These are phyloP conservation scores for Glyphotaelius pellucidus DNA, from an alignment of 2,888 invertebrate genomes.

Conservation along the genomic window DNA sequence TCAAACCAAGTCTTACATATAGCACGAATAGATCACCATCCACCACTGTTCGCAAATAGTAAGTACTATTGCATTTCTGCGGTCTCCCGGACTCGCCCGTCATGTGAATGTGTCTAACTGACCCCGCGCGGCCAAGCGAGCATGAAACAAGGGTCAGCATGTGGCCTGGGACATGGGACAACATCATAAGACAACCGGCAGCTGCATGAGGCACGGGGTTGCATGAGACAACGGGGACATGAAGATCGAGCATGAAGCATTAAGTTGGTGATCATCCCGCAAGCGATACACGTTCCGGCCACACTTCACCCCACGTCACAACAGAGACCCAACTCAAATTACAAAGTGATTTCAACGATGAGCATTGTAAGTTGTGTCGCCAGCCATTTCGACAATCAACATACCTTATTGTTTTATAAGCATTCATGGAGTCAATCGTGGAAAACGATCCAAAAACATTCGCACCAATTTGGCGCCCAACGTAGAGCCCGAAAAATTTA, in stretches of 20 bases:
- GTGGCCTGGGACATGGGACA: slow-evolving; percentile 10
- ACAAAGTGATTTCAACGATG: slow-evolving; percentile 13
- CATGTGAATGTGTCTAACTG: background rate
- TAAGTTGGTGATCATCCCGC: background rate
- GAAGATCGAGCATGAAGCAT: background rate
- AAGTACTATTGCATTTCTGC: background rate
- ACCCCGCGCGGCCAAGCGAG: background rate
- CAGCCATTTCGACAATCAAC: slow-evolving; percentile 8
- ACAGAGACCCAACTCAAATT: slow-evolving; percentile 40
- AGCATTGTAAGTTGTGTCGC: background rate
- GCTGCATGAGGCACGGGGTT: slow-evolving; percentile 2
- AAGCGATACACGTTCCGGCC: slow-evolving; percentile 16
- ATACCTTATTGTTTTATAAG: too few species aligned
- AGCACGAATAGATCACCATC: background rate
- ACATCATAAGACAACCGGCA: background rate
- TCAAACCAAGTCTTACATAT: too few species aligned
- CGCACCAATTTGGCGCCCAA: too few species aligned
- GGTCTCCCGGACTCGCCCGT: background rate
- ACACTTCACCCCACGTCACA: slow-evolving; percentile 37
- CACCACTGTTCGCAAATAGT: background rate
- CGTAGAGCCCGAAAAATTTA: too few species aligned
- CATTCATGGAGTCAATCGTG: too few species aligned
- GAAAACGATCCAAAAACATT: too few species aligned
- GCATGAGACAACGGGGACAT: background rate
- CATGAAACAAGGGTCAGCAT: slow-evolving; percentile 14